Conservation (phyloP, 2,797 vertebrate genomes). For the Acanthis flammea region DNA sequence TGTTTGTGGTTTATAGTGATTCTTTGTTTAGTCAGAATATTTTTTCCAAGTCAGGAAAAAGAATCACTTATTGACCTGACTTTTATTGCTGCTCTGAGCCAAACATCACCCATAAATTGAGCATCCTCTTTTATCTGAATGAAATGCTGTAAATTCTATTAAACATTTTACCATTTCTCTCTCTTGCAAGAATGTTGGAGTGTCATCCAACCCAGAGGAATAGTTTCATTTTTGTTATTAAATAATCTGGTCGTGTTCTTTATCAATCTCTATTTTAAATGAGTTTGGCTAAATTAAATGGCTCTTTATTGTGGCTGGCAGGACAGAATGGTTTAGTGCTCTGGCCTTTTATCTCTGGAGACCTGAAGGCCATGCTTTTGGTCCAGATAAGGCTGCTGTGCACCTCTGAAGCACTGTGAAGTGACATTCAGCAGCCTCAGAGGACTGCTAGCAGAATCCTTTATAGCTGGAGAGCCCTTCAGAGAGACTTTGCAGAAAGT, state of each 20-base stretch:
- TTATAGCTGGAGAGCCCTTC: neutral
- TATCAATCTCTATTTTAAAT: constrained; percentile 45
- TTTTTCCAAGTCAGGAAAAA: constrained; percentile 25
- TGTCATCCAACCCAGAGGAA: constrained; percentile 22
- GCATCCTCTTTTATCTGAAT: constrained; percentile 52
- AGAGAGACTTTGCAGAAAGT: neutral
- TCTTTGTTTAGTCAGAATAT: neutral
- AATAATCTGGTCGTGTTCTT: constrained; percentile 18
- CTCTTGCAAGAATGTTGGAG: neutral
- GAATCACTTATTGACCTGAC: constrained; percentile 41
- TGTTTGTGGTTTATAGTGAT: neutral
- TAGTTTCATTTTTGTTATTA: constrained; percentile 35
- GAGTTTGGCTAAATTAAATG: constrained; percentile 50
- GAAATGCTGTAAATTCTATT: constrained; percentile 59
- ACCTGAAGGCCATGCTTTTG: neutral
- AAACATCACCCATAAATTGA: constrained; percentile 47
- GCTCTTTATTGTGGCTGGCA: neutral
- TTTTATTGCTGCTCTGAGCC: constrained; percentile 59
- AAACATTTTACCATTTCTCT: constrained; percentile 48
- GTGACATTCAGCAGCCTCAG: constrained; percentile 6
- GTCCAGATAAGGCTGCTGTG: constrained; percentile 16
- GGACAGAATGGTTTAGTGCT: constrained; percentile 22
- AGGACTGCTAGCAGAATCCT: neutral
- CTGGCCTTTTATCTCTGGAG: constrained; percentile 17
- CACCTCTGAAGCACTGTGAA: neutral